Conservation (phyloP, 2,888 invertebrate genomes). For the Alloplasta piceator region DNA sequence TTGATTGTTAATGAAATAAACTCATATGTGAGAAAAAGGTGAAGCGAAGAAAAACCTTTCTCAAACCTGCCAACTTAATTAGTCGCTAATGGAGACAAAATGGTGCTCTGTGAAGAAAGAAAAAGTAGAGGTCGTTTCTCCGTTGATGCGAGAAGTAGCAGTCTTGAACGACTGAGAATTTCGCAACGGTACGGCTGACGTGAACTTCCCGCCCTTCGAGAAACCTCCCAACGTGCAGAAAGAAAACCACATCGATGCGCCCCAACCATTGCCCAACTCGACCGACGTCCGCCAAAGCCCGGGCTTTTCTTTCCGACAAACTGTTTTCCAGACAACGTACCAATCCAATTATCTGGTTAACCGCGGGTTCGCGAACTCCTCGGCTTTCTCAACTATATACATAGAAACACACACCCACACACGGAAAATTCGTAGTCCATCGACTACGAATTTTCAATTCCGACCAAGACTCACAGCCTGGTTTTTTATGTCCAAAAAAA, state of each 20-base stretch:
- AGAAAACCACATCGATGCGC: slow-evolving; percentile 22
- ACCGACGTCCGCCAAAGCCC: slow-evolving; percentile 46
- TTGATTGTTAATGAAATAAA: too few species aligned
- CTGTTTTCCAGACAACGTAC: slow-evolving; percentile 59
- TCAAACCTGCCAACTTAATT: slow-evolving; percentile 60
- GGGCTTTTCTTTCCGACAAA: slow-evolving; percentile 57
- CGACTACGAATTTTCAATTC: slow-evolving; percentile 12
- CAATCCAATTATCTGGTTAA: slow-evolving; percentile 61
- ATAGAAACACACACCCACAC: slow-evolving; percentile 5
- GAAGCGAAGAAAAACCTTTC: slow-evolving; percentile 16
- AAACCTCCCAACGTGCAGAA: slow-evolving; percentile 26
- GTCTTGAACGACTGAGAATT: slow-evolving; percentile 38
- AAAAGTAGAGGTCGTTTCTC: slow-evolving; percentile 4
- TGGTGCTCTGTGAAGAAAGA: slow-evolving; percentile 21
- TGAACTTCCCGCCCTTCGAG: slow-evolving; percentile 20
- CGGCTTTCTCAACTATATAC: background rate
- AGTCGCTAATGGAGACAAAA: slow-evolving; percentile 65
- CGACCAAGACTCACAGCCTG: slow-evolving; percentile 1
- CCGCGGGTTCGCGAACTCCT: slow-evolving; percentile 34
- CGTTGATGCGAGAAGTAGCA: slow-evolving; percentile 7
- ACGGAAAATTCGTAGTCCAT: slow-evolving; percentile 17
- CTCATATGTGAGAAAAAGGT: background rate
- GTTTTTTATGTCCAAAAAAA: slow-evolving; percentile 20
- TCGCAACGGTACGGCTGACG: slow-evolving; percentile 31
- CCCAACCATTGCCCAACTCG: slow-evolving; percentile 36